Conservation (phyloP, 2,888 invertebrate genomes). For the Tenthredo notha region DNA sequence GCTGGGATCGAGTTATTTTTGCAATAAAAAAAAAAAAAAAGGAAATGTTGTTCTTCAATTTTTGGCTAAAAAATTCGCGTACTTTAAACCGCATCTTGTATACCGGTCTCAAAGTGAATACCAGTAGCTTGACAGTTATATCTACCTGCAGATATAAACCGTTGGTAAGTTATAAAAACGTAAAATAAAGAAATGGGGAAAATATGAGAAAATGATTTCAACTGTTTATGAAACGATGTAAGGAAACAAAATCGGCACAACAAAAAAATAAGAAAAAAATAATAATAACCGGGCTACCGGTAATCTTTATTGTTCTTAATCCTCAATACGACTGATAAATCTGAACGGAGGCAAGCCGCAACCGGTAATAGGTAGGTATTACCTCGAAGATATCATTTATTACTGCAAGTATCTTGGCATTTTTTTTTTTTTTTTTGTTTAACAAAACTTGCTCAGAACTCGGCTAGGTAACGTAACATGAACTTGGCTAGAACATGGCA, state of each 20-base stretch:
- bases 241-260: not conserved
- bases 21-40: not conserved
- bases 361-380: slow-evolving; percentile 2
- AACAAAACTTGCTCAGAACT: slow-evolving; percentile 2
- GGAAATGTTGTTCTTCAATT: not conserved
- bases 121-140: not conserved
- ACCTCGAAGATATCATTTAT: slow-evolving; percentile 24
- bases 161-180: not conserved
- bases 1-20: not conserved
- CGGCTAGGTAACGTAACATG: not conserved
- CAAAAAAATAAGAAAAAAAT: not conserved
- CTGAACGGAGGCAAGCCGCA: not conserved
- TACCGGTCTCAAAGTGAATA: not conserved
- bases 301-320: not conserved
- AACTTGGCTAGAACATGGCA: slow-evolving; percentile 21
- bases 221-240: not conserved
- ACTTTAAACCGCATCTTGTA: not conserved
- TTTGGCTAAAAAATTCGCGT: not conserved
- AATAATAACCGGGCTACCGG: not conserved
- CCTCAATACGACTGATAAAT: not conserved
- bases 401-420: not conserved
- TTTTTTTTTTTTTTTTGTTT: not conserved
- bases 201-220: not conserved
- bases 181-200: not conserved
- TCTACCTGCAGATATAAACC: not conserved